A percentile compares a stretch with the other conserved stretches of the same genome.
Evolutionary conservation across 2,113 vertebrate genomes (phyloP).

Genomic region (Pelvicachromis taeniatus): DNA sequence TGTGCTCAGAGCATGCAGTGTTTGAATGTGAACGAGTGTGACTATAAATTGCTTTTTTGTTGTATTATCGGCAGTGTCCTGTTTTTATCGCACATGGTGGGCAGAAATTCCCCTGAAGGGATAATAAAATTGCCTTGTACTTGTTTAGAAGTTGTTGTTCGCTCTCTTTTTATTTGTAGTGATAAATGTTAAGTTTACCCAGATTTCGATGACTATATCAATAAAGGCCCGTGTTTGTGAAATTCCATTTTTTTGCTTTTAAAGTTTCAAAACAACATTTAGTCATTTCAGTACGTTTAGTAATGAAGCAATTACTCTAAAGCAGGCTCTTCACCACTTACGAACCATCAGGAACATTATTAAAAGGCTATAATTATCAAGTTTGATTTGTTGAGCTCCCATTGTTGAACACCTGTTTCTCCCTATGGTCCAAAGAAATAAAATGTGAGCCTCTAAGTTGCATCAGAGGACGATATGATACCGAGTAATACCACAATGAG

Average conservation of each 20-base stretch:
- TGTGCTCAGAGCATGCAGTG: conserved; percentile 7
- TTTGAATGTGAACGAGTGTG: conserved; percentile 24
- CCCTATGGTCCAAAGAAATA: background rate
- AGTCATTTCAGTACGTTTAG: background rate
- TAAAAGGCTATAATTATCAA: conserved; percentile 47
- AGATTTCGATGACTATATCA: background rate
- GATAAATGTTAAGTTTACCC: conserved; percentile 11
- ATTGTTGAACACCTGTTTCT: conserved; percentile 29
- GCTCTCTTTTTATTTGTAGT: conserved; percentile 13
- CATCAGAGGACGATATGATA: conserved; percentile 16
- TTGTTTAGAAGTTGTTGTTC: background rate
- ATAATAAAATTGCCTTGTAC: conserved; percentile 26
- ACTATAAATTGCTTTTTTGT: conserved; percentile 45
- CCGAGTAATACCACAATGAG: background rate
- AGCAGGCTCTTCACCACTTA: conserved; percentile 5
- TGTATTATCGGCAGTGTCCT: conserved; percentile 37
- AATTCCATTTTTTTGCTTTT: background rate
- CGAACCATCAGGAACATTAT: conserved; percentile 38
- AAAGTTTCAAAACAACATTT: background rate
- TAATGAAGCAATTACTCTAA: background rate
- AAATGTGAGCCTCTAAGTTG: conserved; percentile 5
- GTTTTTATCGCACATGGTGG: conserved; percentile 44
- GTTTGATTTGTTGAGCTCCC: conserved; percentile 49
- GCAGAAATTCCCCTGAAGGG: conserved; percentile 32
- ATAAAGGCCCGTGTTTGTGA: background rate